These are phyloP conservation scores for Diorhabda sublineata DNA, from an alignment of 1,140 invertebrate genomes.

Conservation along the genomic window DNA sequence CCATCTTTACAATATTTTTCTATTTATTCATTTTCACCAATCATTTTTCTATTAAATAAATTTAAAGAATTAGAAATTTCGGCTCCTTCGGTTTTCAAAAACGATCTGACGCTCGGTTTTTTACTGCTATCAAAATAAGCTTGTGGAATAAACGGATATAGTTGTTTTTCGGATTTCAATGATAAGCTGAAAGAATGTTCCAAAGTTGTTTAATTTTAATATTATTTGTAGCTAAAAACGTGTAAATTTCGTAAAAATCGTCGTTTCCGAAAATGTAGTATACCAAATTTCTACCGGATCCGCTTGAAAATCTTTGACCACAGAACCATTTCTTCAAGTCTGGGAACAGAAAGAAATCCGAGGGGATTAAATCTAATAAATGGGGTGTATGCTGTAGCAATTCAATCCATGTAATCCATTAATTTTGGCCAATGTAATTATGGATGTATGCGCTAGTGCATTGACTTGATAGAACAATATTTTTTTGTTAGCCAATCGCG, in stretches of 20 bases:
- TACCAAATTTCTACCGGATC: slow-evolving; percentile 65
- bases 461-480: too few relatives aligned
- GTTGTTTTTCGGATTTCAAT: slow-evolving; percentile 27
- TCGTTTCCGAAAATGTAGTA: slow-evolving; percentile 89
- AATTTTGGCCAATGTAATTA: too few relatives aligned
- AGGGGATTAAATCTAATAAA: too few relatives aligned
- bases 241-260: slow-evolving; percentile 67
- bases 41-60: not conserved
- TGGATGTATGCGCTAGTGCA: too few relatives aligned
- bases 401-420: too few relatives aligned
- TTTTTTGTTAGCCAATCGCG: too few relatives aligned
- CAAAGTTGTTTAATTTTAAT: slow-evolving; percentile 36
- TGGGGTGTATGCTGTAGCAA: too few relatives aligned
- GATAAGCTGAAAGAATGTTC: slow-evolving; percentile 33
- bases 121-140: slow-evolving; percentile 41
- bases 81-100: slow-evolving; percentile 19
- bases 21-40: slow-evolving; percentile 12
- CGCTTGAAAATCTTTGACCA: slow-evolving; percentile 40
- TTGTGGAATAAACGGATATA: slow-evolving; percentile 43
- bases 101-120: slow-evolving; percentile 33
- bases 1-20: slow-evolving; percentile 3
- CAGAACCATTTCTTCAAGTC: too few relatives aligned
- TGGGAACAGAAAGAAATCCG: too few relatives aligned
- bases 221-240: slow-evolving; percentile 44
- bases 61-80: not conserved